Conservation (phyloP, 2,113 vertebrate species). For the Hippocampus barbouri region DNA sequence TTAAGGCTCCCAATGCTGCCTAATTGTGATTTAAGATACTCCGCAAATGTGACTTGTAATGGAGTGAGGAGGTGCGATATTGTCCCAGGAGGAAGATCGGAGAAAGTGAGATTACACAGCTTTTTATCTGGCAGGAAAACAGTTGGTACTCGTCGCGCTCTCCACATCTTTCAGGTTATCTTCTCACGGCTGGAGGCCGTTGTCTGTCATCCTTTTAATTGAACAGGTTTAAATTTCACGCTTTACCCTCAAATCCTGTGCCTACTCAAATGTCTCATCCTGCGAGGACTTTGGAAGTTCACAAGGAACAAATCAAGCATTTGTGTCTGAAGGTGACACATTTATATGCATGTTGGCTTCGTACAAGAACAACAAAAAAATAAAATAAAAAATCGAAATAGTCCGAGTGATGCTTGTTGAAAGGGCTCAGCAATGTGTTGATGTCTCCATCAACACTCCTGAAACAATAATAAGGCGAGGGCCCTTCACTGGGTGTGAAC, state of each 20-base stretch:
- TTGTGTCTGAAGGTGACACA: background rate
- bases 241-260: conserved; percentile 7
- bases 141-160: background rate
- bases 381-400: background rate
- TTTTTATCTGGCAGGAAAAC: conserved; percentile 10
- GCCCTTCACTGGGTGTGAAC: no score
- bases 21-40: conserved; percentile 28
- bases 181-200: background rate
- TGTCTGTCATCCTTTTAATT: conserved; percentile 22
- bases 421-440: background rate
- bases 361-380: background rate
- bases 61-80: conserved; percentile 4
- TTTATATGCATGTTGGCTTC: background rate
- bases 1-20: conserved; percentile 13
- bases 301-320: conserved; percentile 31
- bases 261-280: conserved; percentile 12
- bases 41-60: conserved; percentile 28
- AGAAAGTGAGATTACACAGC: conserved; percentile 4
- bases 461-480: no score
- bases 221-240: conserved; percentile 12
- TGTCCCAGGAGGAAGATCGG: conserved; percentile 1
- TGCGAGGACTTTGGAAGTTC: conserved; percentile 15
- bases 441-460: background rate
- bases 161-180: conserved; percentile 8
- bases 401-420: background rate